Conservation (phyloP, 2,888 invertebrate genomes). For the Troilus luridus region DNA sequence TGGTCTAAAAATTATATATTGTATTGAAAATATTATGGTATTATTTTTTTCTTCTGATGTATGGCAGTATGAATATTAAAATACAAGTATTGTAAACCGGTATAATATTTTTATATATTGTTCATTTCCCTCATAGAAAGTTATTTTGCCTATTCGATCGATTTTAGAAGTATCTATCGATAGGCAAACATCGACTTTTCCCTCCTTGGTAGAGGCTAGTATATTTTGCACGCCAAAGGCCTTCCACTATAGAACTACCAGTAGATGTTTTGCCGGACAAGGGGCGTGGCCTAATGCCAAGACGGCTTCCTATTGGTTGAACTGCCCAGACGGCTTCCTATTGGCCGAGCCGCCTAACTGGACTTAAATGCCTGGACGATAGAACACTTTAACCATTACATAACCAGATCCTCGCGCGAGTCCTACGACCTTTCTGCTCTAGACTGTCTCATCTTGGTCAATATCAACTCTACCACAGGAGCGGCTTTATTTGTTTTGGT, state of each 20-base stretch:
- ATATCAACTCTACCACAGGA: neutral
- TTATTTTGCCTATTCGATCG: too few species aligned
- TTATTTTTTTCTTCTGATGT: too few species aligned
- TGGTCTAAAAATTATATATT: too few species aligned
- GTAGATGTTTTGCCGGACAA: neutral
- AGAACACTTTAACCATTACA: conserved; percentile 26
- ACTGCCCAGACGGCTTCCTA: neutral
- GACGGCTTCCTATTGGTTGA: neutral
- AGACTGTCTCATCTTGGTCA: neutral
- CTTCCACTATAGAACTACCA: neutral
- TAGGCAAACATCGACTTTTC: too few species aligned
- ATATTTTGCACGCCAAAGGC: neutral
- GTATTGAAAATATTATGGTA: too few species aligned
- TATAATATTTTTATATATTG: too few species aligned
- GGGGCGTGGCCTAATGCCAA: neutral
- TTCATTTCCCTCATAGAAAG: too few species aligned
- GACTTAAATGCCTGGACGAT: conserved; percentile 14
- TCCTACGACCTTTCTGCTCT: conserved; percentile 35
- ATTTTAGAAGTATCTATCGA: too few species aligned
- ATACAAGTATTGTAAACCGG: too few species aligned
- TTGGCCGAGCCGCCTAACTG: neutral
- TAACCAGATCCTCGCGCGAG: neutral
- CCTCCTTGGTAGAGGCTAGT: neutral
- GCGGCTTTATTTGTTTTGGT: too few species aligned
- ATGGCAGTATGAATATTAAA: too few species aligned